phyloP scores from a whole-genome alignment of 2,113 vertebrate species.

The Gnathonemus echidnorhynchus region DNA sequence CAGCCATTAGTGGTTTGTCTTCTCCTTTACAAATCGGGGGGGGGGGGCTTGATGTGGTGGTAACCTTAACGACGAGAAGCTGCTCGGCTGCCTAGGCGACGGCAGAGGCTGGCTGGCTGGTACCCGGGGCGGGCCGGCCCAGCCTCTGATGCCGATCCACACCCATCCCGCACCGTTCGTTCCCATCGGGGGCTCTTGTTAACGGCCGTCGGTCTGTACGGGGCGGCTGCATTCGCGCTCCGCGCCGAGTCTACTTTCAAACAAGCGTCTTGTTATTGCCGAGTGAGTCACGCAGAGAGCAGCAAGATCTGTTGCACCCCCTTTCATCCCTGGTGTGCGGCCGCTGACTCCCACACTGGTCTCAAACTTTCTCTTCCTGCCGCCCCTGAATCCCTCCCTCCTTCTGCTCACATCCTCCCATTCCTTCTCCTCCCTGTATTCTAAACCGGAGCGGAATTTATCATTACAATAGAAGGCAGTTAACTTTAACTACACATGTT shows the following conservation, averaged over 20 bases:
- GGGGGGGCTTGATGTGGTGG: neutral
- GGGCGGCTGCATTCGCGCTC: neutral
- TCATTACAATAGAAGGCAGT: neutral
- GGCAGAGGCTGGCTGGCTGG: neutral
- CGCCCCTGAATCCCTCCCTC: neutral
- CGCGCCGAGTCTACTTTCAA: neutral
- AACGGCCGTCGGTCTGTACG: neutral
- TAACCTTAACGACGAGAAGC: neutral
- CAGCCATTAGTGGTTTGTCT: neutral
- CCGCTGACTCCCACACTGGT: neutral
- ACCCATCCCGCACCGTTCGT: neutral
- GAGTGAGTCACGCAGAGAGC: neutral
- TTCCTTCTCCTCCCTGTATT: neutral
- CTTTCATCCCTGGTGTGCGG: neutral
- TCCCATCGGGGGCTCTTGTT: neutral
- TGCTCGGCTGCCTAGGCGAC: neutral
- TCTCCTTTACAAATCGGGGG: neutral
- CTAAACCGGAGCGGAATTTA: neutral
- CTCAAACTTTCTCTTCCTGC: conserved; percentile 1
- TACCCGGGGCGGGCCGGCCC: neutral
- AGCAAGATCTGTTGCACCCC: neutral
- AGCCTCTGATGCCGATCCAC: neutral
- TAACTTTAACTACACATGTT: neutral
- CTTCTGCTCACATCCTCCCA: neutral
- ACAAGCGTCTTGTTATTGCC: neutral